These are phyloP conservation scores for Charadrius vociferus DNA, from an alignment of 2,113 vertebrate species.

Conservation along the genomic window DNA sequence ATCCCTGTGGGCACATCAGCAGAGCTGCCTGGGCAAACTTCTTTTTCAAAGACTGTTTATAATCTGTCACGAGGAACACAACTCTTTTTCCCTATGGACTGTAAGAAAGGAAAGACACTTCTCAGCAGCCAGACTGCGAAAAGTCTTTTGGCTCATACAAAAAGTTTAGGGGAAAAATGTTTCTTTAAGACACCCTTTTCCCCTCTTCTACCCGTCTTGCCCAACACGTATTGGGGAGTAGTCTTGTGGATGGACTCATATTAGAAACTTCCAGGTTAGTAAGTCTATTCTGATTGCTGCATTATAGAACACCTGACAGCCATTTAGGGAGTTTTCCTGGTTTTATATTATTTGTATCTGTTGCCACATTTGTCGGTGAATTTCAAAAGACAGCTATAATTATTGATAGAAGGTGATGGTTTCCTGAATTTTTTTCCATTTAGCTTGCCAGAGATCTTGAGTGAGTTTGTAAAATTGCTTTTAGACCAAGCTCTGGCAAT, in stretches of 20 bases:
- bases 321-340: background rate
- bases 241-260: background rate
- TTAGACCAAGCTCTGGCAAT: background rate
- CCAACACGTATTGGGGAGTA: background rate
- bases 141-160: background rate
- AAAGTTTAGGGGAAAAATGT: background rate
- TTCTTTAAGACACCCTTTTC: background rate
- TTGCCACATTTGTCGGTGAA: background rate
- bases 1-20: background rate
- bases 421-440: background rate
- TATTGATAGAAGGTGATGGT: background rate
- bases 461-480: background rate
- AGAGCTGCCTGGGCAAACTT: background rate
- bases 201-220: background rate
- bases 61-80: conserved; percentile 1
- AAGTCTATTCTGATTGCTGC: background rate
- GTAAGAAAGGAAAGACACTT: background rate
- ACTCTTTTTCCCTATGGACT: background rate
- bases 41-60: background rate
- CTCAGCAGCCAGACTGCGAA: background rate
- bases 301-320: background rate
- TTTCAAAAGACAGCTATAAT: background rate
- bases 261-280: background rate
- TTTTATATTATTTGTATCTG: background rate
- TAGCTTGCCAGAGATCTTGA: background rate